Percentiles rank a stretch among this genome's conserved stretches.
Evolutionary conservation across 2,888 invertebrate genomes (phyloP).

Genomic region (Microchrysa polita): DNA sequence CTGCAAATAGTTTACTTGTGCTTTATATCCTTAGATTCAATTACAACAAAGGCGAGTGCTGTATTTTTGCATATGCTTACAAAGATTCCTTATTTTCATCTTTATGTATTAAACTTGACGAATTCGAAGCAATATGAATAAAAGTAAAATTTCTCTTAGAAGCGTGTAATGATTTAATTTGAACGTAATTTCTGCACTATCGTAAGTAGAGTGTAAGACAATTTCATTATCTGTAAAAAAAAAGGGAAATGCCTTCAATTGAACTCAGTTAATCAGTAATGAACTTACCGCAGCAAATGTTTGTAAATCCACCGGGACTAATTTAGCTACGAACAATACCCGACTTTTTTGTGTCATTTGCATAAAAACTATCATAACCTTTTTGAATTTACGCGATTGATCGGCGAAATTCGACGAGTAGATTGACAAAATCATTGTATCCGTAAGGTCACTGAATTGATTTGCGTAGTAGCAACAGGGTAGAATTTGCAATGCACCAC

Average conservation of each 20-base stretch:
- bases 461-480: neutral
- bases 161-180: too few species aligned
- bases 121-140: too few species aligned
- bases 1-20: too few species aligned
- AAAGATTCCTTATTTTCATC: too few species aligned
- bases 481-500: neutral
- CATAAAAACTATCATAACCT: neutral
- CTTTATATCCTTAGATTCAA: too few species aligned
- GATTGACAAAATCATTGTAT: neutral
- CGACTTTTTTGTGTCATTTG: neutral
- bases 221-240: constrained; percentile 13
- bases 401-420: neutral
- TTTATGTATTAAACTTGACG: too few species aligned
- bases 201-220: constrained; percentile 10
- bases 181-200: constrained; percentile 6
- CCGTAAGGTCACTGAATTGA: neutral
- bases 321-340: neutral
- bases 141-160: too few species aligned
- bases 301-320: neutral
- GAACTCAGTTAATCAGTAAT: neutral
- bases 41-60: too few species aligned
- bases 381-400: constrained; percentile 2
- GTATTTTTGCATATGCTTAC: too few species aligned
- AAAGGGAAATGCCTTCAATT: neutral
- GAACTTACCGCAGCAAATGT: constrained; percentile 16